Evolutionary conservation across 2,888 invertebrate species (phyloP).

Genomic region (Ophion ventricosus): DNA sequence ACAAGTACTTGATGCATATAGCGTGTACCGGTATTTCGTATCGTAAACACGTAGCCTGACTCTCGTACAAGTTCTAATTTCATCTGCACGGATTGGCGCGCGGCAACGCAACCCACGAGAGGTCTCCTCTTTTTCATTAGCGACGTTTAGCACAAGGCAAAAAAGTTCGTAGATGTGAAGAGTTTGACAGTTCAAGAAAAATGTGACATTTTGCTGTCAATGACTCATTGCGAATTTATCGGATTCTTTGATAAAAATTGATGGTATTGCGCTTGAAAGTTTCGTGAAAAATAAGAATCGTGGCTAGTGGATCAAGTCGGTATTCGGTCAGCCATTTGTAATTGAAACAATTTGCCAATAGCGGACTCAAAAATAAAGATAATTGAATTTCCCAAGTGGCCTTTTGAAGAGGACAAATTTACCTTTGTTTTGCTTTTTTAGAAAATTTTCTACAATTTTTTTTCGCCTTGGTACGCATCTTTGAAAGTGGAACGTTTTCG

Average conservation of each 20-base stretch:
- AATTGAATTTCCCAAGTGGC: too few relatives aligned
- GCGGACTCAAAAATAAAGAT: too few relatives aligned
- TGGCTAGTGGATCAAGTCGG: background rate
- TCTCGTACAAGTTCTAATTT: constrained; percentile 53
- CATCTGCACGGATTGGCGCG: constrained; percentile 55
- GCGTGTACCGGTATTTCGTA: constrained; percentile 10
- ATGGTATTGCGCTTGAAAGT: background rate
- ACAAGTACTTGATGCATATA: background rate
- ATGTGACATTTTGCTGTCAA: background rate
- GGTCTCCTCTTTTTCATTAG: constrained; percentile 50
- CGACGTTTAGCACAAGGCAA: constrained; percentile 42
- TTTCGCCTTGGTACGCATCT: too few relatives aligned
- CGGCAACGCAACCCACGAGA: constrained; percentile 13
- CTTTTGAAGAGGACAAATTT: too few relatives aligned
- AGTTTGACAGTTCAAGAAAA: background rate
- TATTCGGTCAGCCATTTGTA: background rate
- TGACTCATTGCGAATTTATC: background rate
- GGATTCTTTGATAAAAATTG: background rate
- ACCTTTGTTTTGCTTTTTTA: constrained; percentile 1
- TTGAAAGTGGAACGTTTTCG: too few relatives aligned
- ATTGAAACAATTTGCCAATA: constrained; percentile 6
- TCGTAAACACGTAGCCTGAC: constrained; percentile 29
- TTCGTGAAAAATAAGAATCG: background rate
- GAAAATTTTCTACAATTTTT: too few relatives aligned
- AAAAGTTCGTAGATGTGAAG: constrained; percentile 11